These are phyloP conservation scores for Nyleta sp. DNA, from an alignment of 2,888 invertebrate genomes.

Conservation along the genomic window DNA sequence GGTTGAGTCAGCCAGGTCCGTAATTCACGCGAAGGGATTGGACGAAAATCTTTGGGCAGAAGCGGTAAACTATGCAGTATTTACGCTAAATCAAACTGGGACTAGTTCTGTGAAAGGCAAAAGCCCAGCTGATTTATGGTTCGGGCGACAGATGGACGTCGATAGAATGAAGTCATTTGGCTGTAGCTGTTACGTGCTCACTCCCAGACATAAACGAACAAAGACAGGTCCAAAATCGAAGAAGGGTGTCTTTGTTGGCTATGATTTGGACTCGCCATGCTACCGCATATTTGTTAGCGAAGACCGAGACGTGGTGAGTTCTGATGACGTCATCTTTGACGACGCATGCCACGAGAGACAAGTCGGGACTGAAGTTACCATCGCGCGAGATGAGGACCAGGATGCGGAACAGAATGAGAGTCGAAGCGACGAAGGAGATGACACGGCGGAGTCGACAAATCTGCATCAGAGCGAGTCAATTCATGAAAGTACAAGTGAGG, in stretches of 20 bases:
- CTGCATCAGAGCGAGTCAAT: too few relatives aligned
- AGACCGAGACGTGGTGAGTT: slow-evolving; percentile 1
- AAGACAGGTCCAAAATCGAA: neutral
- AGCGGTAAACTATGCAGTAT: slow-evolving; percentile 6
- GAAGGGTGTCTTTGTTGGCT: slow-evolving; percentile 1
- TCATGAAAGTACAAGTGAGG: too few relatives aligned
- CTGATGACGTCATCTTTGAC: slow-evolving; percentile 4
- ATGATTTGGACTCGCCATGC: neutral
- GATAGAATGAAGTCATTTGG: neutral
- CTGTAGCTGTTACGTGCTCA: neutral
- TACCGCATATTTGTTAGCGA: neutral
- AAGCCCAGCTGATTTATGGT: neutral
- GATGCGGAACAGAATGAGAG: neutral
- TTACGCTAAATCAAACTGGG: slow-evolving; percentile 15
- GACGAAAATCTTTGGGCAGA: slow-evolving; percentile 1
- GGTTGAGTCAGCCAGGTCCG: slow-evolving; percentile 1
- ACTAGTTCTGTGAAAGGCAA: neutral
- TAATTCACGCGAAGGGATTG: neutral
- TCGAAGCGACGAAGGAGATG: neutral
- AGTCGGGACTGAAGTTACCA: neutral
- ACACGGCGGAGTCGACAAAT: too few relatives aligned
- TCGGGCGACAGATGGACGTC: neutral
- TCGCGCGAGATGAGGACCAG: neutral
- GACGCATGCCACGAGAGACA: neutral
- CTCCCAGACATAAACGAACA: neutral